phyloP scores from a whole-genome alignment of 2,797 vertebrate genomes.

The Helostoma temminkii region DNA sequence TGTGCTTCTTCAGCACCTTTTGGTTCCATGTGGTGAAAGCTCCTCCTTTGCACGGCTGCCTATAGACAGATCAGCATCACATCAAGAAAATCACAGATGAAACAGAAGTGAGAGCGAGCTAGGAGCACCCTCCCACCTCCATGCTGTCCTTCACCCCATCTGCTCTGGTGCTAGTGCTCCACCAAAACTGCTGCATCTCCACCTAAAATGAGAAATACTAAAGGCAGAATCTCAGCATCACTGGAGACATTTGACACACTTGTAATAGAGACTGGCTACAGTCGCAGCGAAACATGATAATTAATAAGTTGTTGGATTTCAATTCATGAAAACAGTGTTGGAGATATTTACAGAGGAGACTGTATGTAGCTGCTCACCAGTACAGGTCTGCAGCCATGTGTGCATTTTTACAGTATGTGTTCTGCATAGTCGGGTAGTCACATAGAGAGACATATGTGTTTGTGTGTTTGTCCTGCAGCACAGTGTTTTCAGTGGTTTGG shows the following conservation, averaged over 20 bases:
- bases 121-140: conserved; percentile 67
- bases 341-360: conserved; percentile 1
- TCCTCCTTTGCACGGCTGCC: conserved; percentile 41
- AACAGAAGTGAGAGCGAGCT: conserved; percentile 51
- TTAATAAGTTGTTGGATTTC: conserved; percentile 34
- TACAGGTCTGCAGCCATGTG: neutral
- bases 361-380: neutral
- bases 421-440: no score
- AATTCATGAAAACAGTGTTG: conserved; percentile 9
- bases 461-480: neutral
- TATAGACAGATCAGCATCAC: conserved; percentile 55
- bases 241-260: conserved; percentile 4
- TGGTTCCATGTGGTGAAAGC: conserved; percentile 29
- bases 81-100: conserved; percentile 67
- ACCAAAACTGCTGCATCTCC: conserved; percentile 51
- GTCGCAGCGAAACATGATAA: neutral
- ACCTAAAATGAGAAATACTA: conserved; percentile 14
- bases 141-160: conserved; percentile 65
- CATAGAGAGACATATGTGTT: neutral
- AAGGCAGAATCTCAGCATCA: conserved; percentile 29
- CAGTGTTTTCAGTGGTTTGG: conserved; percentile 37
- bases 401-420: neutral
- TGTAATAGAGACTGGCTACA: neutral
- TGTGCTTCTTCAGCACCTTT: conserved; percentile 32
- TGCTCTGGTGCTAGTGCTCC: conserved; percentile 43